Conservation (phyloP, 2,797 vertebrate genomes). For the Myotis vivesi region DNA sequence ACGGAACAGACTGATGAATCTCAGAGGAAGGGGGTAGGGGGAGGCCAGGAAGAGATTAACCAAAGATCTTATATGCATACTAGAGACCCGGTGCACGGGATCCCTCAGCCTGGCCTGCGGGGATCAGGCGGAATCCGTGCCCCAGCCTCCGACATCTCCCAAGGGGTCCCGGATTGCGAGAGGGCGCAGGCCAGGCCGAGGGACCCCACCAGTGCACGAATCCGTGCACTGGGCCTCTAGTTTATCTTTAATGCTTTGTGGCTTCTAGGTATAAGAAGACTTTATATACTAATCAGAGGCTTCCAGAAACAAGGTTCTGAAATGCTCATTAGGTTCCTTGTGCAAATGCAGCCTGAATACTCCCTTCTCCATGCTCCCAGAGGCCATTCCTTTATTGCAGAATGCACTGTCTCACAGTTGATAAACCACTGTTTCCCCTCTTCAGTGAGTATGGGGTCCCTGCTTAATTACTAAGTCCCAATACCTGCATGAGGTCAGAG, state of each 20-base stretch:
- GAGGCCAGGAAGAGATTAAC: too few relatives aligned
- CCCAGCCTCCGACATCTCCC: too few relatives aligned
- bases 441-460: neutral
- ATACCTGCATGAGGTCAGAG: neutral
- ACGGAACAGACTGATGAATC: too few relatives aligned
- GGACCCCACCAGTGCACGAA: too few relatives aligned
- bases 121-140: too few relatives aligned
- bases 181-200: too few relatives aligned
- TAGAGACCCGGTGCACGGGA: too few relatives aligned
- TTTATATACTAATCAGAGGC: neutral
- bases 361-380: neutral
- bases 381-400: neutral
- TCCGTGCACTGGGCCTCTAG: too few relatives aligned
- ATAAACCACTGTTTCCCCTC: neutral
- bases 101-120: too few relatives aligned
- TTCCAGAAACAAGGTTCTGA: slow-evolving; percentile 40
- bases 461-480: neutral
- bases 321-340: neutral
- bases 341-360: neutral
- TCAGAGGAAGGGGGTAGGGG: too few relatives aligned
- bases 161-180: too few relatives aligned
- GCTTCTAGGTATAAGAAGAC: neutral
- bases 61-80: too few relatives aligned
- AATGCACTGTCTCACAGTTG: neutral
- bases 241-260: neutral